phyloP scores from a whole-genome alignment of 1,140 invertebrate genomes.

The Drosophila yakuba region DNA sequence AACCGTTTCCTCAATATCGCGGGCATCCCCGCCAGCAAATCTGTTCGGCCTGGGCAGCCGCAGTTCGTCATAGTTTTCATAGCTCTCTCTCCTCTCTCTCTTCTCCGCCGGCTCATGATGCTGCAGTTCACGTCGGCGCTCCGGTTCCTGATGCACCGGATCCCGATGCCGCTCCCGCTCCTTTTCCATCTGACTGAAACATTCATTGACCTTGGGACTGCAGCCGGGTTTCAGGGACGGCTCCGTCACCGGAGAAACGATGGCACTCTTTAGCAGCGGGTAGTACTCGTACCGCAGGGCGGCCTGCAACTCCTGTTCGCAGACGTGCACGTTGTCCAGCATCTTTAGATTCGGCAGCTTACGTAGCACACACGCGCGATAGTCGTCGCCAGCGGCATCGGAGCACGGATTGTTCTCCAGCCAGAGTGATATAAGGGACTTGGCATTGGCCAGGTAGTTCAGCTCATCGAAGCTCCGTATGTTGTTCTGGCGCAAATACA shows the following conservation, averaged over 20 bases:
- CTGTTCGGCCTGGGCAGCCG: no score
- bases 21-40: no score
- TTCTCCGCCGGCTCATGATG: no score
- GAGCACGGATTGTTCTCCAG: slow-evolving; percentile 20
- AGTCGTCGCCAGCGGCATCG: neutral
- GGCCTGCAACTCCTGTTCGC: neutral
- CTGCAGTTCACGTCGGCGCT: no score
- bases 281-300: neutral
- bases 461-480: slow-evolving; percentile 7
- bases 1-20: neutral
- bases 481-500: slow-evolving; percentile 15
- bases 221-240: no score
- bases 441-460: neutral
- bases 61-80: no score
- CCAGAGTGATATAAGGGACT: neutral
- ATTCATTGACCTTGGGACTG: no score
- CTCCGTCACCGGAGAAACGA: no score
- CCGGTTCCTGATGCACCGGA: no score
- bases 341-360: slow-evolving; percentile 14
- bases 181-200: no score
- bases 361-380: slow-evolving; percentile 20
- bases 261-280: neutral
- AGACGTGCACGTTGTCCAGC: slow-evolving; percentile 17
- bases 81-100: no score
- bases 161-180: no score